Evolutionary conservation across 2,113 vertebrate species (phyloP).

Genomic region (Aptenodytes forsteri): DNA sequence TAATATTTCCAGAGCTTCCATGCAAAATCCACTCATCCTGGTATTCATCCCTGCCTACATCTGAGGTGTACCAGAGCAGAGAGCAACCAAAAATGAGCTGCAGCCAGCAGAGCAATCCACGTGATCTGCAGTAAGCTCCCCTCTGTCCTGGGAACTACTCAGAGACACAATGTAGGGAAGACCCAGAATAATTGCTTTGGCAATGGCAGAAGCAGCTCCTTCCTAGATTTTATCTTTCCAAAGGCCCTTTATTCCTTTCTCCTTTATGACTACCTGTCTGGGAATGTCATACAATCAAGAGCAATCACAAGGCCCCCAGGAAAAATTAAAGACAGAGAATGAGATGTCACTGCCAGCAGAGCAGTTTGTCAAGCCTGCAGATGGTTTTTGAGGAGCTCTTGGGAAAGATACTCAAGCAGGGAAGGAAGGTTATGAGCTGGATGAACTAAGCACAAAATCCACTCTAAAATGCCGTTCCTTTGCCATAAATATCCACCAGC

Average conservation of each 20-base stretch:
- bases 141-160: not conserved
- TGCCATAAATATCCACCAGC: not conserved
- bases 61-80: not conserved
- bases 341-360: not conserved
- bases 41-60: not conserved
- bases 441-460: not conserved
- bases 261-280: not conserved
- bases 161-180: not conserved
- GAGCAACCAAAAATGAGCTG: not conserved
- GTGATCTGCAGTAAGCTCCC: not conserved
- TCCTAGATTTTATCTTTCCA: not conserved
- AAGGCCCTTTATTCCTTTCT: not conserved
- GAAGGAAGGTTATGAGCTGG: not conserved
- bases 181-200: not conserved
- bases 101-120: not conserved
- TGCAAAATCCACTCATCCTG: not conserved
- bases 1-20: not conserved
- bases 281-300: not conserved
- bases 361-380: not conserved
- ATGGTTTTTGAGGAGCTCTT: not conserved
- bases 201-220: not conserved
- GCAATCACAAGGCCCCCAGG: not conserved
- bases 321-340: slow-evolving; percentile 13
- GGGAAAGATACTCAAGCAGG: not conserved
- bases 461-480: not conserved